Evolutionary conservation across 2,888 invertebrate species (phyloP), one percentile per base, ranked within the genome.

Genomic region (Agapostemon virescens): DNA sequence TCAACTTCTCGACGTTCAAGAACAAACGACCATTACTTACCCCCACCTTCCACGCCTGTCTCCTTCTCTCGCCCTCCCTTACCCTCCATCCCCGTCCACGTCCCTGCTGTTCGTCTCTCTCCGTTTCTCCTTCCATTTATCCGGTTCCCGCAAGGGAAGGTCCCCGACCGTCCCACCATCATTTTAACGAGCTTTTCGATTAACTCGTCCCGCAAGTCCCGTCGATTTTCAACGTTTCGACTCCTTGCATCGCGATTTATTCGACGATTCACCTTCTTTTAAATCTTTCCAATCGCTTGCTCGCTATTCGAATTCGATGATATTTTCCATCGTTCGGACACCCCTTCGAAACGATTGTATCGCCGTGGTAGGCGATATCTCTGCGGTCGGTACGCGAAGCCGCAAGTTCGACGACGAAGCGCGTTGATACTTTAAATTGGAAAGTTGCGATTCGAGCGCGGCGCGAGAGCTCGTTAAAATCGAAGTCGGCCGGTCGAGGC

Each of bases 11-110:
- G 81, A 74, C 80, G 55, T 66, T 67, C 80, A 74, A 80, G 80
- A 80, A 80, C 81, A 80, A 80, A 80, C 80, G 80, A 80, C 80
- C 80, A 49, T 72, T 79, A 55, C 79, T 79, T 79, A 73, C 79
- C 20, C 49, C 20, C 63, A 49, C 70, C 30, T 42, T 45, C 30
- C 1, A 13, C 38, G 45, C 0, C 11, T 6, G 26, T 4, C 45
- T 23, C 23, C 1, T 38, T 23, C 33, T 23, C 3, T 17, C 0
- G 23, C 3, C n/a, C 36, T 5, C 42, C 17, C 17, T 5, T 3
- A 38, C 7, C 15, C 38, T 17, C 5, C 23, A 7, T 0, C 17
- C 7, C 38, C 13, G 45, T 49, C 68, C 7, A 23, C 52, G 6
- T 20, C 23, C 52, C 9, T 20, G 36, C 69, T 38, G 36, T 68